These are phyloP conservation scores for Liopterus haemorrhoidalis DNA, from an alignment of 2,888 invertebrate species.

Conservation along the genomic window DNA sequence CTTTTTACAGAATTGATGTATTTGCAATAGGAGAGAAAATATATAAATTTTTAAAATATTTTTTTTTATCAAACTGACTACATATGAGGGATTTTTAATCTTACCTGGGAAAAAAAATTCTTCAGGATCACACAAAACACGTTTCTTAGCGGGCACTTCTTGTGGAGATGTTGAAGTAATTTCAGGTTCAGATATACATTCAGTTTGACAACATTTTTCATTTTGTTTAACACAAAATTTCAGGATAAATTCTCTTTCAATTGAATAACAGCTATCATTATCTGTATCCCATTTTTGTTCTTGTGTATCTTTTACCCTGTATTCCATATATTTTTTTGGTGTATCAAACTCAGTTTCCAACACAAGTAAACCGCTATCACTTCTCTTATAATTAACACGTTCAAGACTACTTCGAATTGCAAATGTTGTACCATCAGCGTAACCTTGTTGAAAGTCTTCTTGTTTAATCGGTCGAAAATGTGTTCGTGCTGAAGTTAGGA, in stretches of 20 bases:
- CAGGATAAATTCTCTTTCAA: constrained; percentile 50
- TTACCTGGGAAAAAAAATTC: constrained; percentile 40
- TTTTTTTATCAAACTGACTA: too few relatives aligned
- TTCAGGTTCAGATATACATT: constrained; percentile 33
- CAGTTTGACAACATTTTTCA: constrained; percentile 57
- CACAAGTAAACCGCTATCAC: constrained; percentile 58
- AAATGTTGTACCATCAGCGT: constrained; percentile 69
- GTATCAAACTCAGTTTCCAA: constrained; percentile 49
- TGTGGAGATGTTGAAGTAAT: constrained; percentile 20
- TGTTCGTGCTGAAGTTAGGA: constrained; percentile 69
- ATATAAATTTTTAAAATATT: constrained; percentile 23
- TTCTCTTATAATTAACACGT: constrained; percentile 59
- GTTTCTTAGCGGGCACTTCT: constrained; percentile 30
- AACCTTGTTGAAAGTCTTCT: constrained; percentile 45
- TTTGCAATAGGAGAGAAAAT: constrained; percentile 1
- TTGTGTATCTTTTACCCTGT: constrained; percentile 11
- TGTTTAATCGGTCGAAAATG: constrained; percentile 78
- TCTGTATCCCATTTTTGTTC: constrained; percentile 4
- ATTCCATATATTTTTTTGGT: constrained; percentile 51
- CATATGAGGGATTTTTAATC: too few relatives aligned
- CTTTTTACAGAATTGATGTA: too few relatives aligned
- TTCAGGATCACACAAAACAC: constrained; percentile 31
- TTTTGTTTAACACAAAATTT: constrained; percentile 62
- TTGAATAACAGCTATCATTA: constrained; percentile 15
- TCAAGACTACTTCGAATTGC: constrained; percentile 60